Base-by-base conservation (phyloP, 2,888 invertebrate species). In the Scrobipalpa atriplicella region DNA sequence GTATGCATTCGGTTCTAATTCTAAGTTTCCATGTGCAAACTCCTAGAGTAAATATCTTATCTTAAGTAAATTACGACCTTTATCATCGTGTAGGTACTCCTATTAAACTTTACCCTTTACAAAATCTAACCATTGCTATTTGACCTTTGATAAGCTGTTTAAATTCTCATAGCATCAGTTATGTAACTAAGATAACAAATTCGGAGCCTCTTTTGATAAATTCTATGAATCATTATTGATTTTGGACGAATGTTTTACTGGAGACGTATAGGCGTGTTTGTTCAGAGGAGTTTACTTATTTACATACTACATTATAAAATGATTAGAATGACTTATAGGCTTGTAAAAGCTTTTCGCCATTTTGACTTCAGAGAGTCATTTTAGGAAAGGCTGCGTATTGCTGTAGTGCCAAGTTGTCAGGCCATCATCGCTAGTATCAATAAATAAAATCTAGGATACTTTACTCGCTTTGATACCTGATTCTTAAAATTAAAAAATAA, bases 121-220 rank as follows among this genome's bases (percentile, higher is more conserved):
- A 36, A 29, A 58, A 38, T 16, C 29, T 16, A 29, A 21, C 36
- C 29, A n/a, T 29, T 29, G n/a, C 6, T 38, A n/a, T 29, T 58
- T 38, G 58, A 58, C 36, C 58, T 38, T 58, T 58, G 58, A 58
- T 58, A 58, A 58, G 38, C 58, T 58, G 11, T 56, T 58, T 9
- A 58, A 58, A 58, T 58, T 58, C 58, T 58, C 58, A 58, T 58
- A 68, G 52, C 29, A 29, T 16, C 64, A 68, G 68, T 75, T 73
- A 75, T 72, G 69, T 72, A 67, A 67, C 19, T 51, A 29, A 29
- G 29, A 16, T 58, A 36, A 58, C 29, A 29, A 38, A 58, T 56
- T 58, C 58, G 58, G 58, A 58, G 58, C 58, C 58, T 62, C 66
- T 51, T n/a, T 56, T 62, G 67, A 62, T 86, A 85, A 87, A 47